These are phyloP conservation scores for Xestia xanthographa DNA, from an alignment of 2,888 invertebrate species.

Conservation along the genomic window DNA sequence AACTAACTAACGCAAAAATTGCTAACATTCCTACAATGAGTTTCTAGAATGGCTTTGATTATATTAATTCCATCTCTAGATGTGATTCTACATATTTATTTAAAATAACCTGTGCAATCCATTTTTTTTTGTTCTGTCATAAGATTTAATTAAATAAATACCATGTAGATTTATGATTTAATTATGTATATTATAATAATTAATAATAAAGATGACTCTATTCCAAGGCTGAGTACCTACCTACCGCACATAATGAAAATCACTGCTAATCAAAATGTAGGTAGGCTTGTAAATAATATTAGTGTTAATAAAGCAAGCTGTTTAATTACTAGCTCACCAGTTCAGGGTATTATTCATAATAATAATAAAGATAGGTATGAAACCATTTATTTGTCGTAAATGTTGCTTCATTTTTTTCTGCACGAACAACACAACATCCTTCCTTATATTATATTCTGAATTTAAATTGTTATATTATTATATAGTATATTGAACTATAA, in stretches of 20 bases:
- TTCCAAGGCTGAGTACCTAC: conserved; percentile 20
- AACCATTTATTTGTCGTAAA: conserved; percentile 24
- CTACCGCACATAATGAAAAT: conserved; percentile 41
- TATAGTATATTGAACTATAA: conserved; percentile 13
- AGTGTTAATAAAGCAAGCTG: conserved; percentile 18
- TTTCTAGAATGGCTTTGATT: not conserved
- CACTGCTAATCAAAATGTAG: conserved; percentile 26
- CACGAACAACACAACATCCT: conserved; percentile 35
- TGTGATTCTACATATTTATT: not conserved
- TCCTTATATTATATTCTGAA: conserved; percentile 41
- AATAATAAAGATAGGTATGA: conserved; percentile 8
- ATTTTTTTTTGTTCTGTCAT: not conserved
- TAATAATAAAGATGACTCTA: conserved; percentile 29
- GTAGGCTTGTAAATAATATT: conserved; percentile 30
- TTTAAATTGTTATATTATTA: conserved; percentile 14
- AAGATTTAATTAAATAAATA: conserved; percentile 13
- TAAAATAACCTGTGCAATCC: not conserved
- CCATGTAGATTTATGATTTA: conserved; percentile 3
- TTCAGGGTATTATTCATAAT: conserved; percentile 17
- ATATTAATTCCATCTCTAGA: not conserved
- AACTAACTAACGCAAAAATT: not conserved
- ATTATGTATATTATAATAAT: conserved; percentile 1
- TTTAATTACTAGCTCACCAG: conserved; percentile 30
- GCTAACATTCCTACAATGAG: not conserved
- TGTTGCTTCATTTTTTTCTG: conserved; percentile 27